phyloP scores from a whole-genome alignment of 2,113 vertebrate species.

The Coreoperca whiteheadi region DNA sequence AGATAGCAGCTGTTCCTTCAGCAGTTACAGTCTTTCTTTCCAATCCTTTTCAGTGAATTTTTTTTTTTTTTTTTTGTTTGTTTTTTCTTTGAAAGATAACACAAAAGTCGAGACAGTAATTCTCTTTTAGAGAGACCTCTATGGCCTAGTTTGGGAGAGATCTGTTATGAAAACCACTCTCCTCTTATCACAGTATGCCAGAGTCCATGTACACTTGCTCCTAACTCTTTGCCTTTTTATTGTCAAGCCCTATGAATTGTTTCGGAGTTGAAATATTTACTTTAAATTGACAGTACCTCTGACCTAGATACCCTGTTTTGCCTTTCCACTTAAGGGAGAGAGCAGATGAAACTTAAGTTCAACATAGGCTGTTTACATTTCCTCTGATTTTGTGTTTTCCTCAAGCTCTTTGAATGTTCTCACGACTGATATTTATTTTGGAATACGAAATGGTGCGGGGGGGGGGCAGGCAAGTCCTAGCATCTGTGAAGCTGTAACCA shows the following conservation, averaged over 20 bases:
- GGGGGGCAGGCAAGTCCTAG: not conserved
- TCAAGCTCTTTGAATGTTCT: slow-evolving; percentile 34
- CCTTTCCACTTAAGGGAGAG: slow-evolving; percentile 29
- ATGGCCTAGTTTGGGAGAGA: not conserved
- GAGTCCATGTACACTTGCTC: slow-evolving; percentile 23
- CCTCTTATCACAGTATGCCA: slow-evolving; percentile 46
- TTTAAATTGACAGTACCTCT: slow-evolving; percentile 57
- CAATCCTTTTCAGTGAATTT: no score
- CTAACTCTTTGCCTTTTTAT: slow-evolving; percentile 11
- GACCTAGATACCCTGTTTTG: slow-evolving; percentile 63
- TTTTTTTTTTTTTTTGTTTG: no score
- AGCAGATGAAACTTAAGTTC: slow-evolving; percentile 48
- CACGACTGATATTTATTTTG: slow-evolving; percentile 37
- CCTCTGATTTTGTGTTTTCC: slow-evolving; percentile 44
- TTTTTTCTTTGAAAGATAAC: not conserved
- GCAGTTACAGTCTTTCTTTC: slow-evolving; percentile 6
- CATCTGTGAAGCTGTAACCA: slow-evolving; percentile 4
- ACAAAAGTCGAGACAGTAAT: not conserved
- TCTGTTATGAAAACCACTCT: not conserved
- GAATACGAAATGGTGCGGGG: slow-evolving; percentile 10
- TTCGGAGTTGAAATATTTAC: slow-evolving; percentile 58
- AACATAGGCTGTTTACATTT: slow-evolving; percentile 57
- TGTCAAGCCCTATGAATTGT: slow-evolving; percentile 27
- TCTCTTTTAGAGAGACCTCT: not conserved
- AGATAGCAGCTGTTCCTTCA: slow-evolving; percentile 42